phyloP scores from a whole-genome alignment of 1,140 invertebrate species.

The Drosophila leontia region DNA sequence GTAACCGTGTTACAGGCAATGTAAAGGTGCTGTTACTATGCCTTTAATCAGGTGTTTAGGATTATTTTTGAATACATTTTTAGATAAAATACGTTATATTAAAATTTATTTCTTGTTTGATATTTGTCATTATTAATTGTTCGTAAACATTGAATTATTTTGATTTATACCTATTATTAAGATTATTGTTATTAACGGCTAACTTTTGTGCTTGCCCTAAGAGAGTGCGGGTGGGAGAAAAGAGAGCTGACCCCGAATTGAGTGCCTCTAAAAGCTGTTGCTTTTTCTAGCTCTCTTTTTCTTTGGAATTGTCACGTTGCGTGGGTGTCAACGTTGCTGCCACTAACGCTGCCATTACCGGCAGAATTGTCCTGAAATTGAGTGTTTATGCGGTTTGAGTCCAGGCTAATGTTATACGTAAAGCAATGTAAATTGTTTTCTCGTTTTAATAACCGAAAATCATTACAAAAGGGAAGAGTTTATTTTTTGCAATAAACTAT shows the following conservation, averaged over 20 bases:
- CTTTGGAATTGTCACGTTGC: background rate
- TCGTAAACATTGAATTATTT: background rate
- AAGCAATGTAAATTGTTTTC: too few species aligned
- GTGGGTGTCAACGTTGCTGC: too few species aligned
- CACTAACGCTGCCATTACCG: background rate
- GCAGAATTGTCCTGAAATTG: constrained; percentile 17
- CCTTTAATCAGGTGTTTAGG: background rate
- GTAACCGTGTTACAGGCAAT: background rate
- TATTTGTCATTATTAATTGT: background rate
- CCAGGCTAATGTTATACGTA: too few species aligned
- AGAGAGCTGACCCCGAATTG: background rate
- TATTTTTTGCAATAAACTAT: too few species aligned
- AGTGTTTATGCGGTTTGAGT: background rate
- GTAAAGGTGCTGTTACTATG: constrained; percentile 5
- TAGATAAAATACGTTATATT: too few species aligned
- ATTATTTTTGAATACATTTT: background rate
- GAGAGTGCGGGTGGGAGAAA: background rate
- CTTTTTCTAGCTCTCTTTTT: background rate
- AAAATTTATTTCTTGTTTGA: too few species aligned
- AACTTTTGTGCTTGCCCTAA: too few species aligned
- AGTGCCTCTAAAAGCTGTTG: constrained; percentile 4
- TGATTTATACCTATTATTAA: background rate
- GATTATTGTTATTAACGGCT: background rate
- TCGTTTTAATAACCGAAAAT: too few species aligned
- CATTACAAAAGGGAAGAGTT: too few species aligned